These are phyloP conservation scores for Oscheius sp. DNA, from an alignment of 2,888 invertebrate genomes.

Conservation along the genomic window DNA sequence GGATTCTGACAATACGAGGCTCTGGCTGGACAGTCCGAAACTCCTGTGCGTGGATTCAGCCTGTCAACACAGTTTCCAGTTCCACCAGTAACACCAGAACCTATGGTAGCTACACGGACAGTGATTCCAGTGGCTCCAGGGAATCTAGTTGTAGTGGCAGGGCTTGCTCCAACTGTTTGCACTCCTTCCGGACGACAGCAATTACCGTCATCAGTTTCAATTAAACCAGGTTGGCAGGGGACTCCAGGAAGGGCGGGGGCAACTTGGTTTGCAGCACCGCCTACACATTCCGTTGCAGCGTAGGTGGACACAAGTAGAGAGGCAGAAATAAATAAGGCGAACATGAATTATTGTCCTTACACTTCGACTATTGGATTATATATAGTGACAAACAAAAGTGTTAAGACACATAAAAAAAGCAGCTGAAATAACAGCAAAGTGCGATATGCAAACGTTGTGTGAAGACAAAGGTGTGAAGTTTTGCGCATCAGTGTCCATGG, in stretches of 20 bases:
- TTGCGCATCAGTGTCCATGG: background rate
- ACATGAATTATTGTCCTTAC: background rate
- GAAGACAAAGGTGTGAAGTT: background rate
- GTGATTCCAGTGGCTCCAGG: conserved; percentile 4
- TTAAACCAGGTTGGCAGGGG: background rate
- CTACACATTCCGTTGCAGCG: background rate
- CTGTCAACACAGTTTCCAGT: conserved; percentile 8
- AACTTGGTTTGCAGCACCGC: background rate
- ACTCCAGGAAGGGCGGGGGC: background rate
- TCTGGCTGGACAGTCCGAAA: conserved; percentile 3
- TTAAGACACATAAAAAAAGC: background rate
- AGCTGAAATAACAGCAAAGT: background rate
- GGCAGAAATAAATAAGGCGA: background rate
- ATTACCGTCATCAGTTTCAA: background rate
- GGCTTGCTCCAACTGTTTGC: background rate
- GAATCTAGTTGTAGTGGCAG: background rate
- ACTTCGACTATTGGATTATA: background rate
- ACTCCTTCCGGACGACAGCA: background rate
- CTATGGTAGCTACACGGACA: background rate
- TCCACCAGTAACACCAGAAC: background rate
- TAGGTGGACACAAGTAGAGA: background rate
- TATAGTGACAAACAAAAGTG: background rate
- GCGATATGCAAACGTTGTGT: background rate
- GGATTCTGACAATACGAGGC: background rate
- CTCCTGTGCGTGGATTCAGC: conserved; percentile 14